A percentile compares a stretch with the other conserved stretches of the same genome.
These are phyloP conservation scores for Platysteira castanea DNA, from an alignment of 2,113 vertebrate species.

Conservation along the genomic window DNA sequence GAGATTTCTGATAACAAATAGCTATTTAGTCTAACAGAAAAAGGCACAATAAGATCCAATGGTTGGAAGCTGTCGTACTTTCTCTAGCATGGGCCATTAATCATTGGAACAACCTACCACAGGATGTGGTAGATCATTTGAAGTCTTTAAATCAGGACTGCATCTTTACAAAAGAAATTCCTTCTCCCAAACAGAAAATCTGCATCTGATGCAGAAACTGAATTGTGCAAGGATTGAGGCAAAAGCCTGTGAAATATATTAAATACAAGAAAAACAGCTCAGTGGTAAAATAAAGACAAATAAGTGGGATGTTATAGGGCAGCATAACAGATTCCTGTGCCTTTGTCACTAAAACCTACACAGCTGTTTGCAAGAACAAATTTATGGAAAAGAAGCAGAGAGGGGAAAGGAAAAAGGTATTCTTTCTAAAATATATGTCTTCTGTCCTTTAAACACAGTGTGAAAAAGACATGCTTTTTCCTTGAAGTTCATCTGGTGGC, in stretches of 20 bases:
- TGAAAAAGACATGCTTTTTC: background rate
- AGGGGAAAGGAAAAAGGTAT: background rate
- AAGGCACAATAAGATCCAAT: slow-evolving; percentile 37
- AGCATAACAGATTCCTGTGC: background rate
- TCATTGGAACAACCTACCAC: slow-evolving; percentile 53
- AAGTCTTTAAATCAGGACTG: slow-evolving; percentile 52
- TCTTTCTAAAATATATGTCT: background rate
- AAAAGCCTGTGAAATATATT: background rate
- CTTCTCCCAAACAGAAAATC: slow-evolving; percentile 2
- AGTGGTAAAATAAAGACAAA: background rate
- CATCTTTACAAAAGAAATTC: slow-evolving; percentile 35
- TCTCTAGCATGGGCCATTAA: slow-evolving; percentile 47
- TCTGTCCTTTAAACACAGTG: background rate
- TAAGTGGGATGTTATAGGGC: background rate
- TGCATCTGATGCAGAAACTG: slow-evolving; percentile 8
- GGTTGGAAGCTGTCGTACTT: slow-evolving; percentile 28
- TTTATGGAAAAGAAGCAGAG: background rate
- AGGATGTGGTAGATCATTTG: slow-evolving; percentile 53
- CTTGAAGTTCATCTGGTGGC: background rate
- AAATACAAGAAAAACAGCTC: background rate
- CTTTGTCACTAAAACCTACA: background rate
- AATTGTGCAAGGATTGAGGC: background rate
- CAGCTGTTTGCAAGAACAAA: background rate
- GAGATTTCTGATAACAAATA: slow-evolving; percentile 58
- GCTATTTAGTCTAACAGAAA: slow-evolving; percentile 38